Evolutionary conservation across 2,113 vertebrate species (phyloP), one percentile per base, ranked within the genome.

Genomic region (Chaetodon auriga): DNA sequence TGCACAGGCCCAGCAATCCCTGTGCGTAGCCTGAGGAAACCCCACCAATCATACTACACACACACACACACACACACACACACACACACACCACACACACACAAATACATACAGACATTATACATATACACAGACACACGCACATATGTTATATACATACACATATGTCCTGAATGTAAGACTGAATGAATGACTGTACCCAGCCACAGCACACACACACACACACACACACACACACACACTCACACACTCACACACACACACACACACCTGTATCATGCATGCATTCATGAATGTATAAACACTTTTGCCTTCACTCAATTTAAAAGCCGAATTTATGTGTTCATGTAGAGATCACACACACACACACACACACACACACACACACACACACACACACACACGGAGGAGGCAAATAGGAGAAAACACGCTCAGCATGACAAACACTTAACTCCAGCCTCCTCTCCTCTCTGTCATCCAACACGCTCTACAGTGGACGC

Each of bases 11-110:
- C 43, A 19, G 43, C 35, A 73, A 69, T 73, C 77, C 74, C 81
- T 86, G 77, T 41, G 36, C 77, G 55, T 49, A 35, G 43, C 63
- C 49, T 63, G 7, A 51, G 80, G 83, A 89, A 83, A 89, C 87
- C 87, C 83, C 77, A 41, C 68, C 51, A 25, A 36, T 73, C 19
- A 55, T 61, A 36, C 36, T 30, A 1, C 30, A 30, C 30, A 30
- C 30, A 30, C 30, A 30, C 30, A 30, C 30, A 30, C 30, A 30
- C 30, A 30, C 30, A 30, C 30, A 30, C 30, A 30, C 30, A 30
- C 30, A 30, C 30, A 30, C 30, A 30, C 30, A 30, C 30, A 30
- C 30, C 30, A 30, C 30, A 30, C 30, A 30, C 30, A 30, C 30
- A 30, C 30, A 30, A 1, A 30, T 3, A 30, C 30, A 30, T 3